A percentile compares a stretch with the other conserved stretches of the same genome.
These are phyloP conservation scores for Zaprionus lineosus DNA, from an alignment of 2,888 invertebrate genomes.

Conservation along the genomic window DNA sequence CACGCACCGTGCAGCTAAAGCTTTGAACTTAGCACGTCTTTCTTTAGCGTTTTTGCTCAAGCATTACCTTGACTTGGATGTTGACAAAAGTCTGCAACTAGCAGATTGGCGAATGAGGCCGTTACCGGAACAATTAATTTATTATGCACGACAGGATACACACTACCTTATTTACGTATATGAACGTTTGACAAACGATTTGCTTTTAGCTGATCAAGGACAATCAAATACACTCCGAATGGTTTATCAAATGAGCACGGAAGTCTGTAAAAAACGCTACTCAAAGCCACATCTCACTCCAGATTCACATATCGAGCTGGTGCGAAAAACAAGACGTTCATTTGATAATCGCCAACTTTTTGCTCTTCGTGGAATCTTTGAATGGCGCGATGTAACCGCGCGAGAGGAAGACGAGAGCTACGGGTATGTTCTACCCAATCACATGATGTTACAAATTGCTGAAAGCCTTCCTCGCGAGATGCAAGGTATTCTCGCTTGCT, in stretches of 20 bases:
- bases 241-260: slow-evolving; percentile 89
- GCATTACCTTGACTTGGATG: slow-evolving; percentile 89
- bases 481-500: slow-evolving; percentile 96
- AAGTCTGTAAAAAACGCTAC: slow-evolving; percentile 91
- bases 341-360: slow-evolving; percentile 93
- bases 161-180: slow-evolving; percentile 96
- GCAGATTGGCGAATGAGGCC: slow-evolving; percentile 98
- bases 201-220: slow-evolving; percentile 87
- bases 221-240: slow-evolving; percentile 86
- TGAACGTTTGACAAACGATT: slow-evolving; percentile 89
- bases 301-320: slow-evolving; percentile 89
- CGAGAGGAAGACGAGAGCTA: slow-evolving; percentile 95
- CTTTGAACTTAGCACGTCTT: slow-evolving; percentile 87
- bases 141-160: slow-evolving; percentile 96
- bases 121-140: slow-evolving; percentile 89
- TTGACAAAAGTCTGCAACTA: slow-evolving; percentile 95
- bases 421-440: slow-evolving; percentile 96
- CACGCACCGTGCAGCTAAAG: slow-evolving; percentile 93
- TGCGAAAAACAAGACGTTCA: slow-evolving; percentile 89
- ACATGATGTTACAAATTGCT: slow-evolving; percentile 95
- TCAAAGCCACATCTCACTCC: slow-evolving; percentile 88
- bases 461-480: slow-evolving; percentile 94
- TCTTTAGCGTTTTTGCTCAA: slow-evolving; percentile 91
- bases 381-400: slow-evolving; percentile 94
- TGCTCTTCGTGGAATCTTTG: slow-evolving; percentile 91